Percentiles rank a stretch among this genome's conserved stretches.
Conservation (phyloP, 2,797 vertebrate species). For the Lophius americanus region DNA sequence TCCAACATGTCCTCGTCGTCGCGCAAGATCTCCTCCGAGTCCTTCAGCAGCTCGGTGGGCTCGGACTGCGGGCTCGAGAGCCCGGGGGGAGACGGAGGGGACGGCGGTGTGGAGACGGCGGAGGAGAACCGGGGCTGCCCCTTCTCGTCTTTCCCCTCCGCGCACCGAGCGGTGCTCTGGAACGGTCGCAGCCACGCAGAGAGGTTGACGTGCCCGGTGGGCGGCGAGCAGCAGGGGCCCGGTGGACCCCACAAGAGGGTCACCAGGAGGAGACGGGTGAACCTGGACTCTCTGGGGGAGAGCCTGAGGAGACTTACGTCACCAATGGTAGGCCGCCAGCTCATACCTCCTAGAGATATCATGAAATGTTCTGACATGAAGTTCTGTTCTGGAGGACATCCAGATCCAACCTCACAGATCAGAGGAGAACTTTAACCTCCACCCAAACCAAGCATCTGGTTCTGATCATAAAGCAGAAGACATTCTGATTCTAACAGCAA, state of each 20-base stretch:
- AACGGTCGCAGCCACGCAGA: slow-evolving; percentile 90
- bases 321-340: slow-evolving; percentile 87
- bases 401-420: too few species aligned
- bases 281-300: slow-evolving; percentile 96
- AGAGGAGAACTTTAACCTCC: too few species aligned
- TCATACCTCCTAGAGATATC: neutral
- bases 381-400: neutral
- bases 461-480: too few species aligned
- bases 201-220: slow-evolving; percentile 72
- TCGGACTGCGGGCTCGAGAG: slow-evolving; percentile 92
- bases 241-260: slow-evolving; percentile 70
- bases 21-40: slow-evolving; percentile 97
- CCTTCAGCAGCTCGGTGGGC: slow-evolving; percentile 95
- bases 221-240: slow-evolving; percentile 58
- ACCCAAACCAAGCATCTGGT: too few species aligned
- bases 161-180: slow-evolving; percentile 87
- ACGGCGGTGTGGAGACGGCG: slow-evolving; percentile 63
- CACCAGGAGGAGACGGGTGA: slow-evolving; percentile 89
- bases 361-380: neutral
- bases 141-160: slow-evolving; percentile 75
- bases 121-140: slow-evolving; percentile 76
- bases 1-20: slow-evolving; percentile 85
- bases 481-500: too few species aligned
- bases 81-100: slow-evolving; percentile 85
- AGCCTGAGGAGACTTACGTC: slow-evolving; percentile 92